These are phyloP conservation scores for Pteromalus puparum DNA, from an alignment of 1,140 invertebrate genomes.

Conservation along the genomic window DNA sequence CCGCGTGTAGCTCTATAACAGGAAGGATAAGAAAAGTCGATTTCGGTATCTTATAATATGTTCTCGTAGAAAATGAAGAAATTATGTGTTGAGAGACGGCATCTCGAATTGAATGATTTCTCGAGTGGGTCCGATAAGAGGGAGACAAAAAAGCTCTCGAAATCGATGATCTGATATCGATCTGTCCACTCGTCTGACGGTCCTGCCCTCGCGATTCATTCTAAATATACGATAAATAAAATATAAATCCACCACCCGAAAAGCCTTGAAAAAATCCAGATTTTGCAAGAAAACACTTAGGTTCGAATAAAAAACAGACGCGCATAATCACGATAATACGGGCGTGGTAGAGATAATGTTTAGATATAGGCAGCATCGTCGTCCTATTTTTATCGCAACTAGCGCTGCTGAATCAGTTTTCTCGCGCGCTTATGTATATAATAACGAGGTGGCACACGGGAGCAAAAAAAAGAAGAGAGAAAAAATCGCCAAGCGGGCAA, in stretches of 20 bases:
- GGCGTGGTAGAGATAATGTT: slow-evolving; percentile 22
- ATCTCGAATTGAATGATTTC: not conserved
- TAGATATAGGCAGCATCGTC: not conserved
- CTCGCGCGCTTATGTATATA: not conserved
- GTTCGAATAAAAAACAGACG: not conserved
- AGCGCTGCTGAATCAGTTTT: slow-evolving; percentile 22
- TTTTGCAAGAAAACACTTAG: no score
- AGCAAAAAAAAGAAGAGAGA: slow-evolving; percentile 28
- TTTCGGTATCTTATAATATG: no score
- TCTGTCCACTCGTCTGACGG: not conserved
- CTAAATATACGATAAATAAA: no score
- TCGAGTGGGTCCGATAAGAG: not conserved
- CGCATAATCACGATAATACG: not conserved
- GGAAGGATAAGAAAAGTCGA: no score
- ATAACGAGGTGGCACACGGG: not conserved
- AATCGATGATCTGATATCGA: slow-evolving; percentile 10
- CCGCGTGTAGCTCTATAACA: no score
- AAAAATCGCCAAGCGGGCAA: slow-evolving; percentile 10
- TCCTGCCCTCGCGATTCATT: no score
- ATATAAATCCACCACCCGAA: no score
- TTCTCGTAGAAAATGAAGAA: no score
- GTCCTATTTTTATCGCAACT: slow-evolving; percentile 38
- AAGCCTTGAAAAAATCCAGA: not conserved
- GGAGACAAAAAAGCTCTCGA: not conserved
- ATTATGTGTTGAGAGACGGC: not conserved